Conservation (phyloP, 2,888 invertebrate genomes). For the Anthophora plumipes region DNA sequence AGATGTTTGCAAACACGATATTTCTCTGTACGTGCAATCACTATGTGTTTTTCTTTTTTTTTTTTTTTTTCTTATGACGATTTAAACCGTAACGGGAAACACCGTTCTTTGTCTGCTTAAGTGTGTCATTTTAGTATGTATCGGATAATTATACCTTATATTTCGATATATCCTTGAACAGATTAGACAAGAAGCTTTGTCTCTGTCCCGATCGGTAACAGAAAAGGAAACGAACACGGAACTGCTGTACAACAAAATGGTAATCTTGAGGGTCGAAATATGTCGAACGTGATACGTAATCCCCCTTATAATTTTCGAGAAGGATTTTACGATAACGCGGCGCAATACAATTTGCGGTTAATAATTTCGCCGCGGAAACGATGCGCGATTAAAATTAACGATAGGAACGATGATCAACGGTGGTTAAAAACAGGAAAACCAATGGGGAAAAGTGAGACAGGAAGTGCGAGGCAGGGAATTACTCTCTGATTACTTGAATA, state of each 20-base stretch:
- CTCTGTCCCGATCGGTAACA: neutral
- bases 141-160: conserved; percentile 25
- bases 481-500: neutral
- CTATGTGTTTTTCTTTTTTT: neutral
- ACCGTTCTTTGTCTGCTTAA: neutral
- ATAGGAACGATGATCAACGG: conserved; percentile 8
- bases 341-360: conserved; percentile 20
- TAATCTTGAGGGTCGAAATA: neutral
- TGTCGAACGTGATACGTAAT: neutral
- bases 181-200: conserved; percentile 23
- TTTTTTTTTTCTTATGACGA: neutral
- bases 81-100: neutral
- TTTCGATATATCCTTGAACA: conserved; percentile 24
- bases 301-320: conserved; percentile 8
- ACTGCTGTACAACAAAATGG: neutral
- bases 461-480: neutral
- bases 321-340: conserved; percentile 27
- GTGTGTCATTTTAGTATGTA: conserved; percentile 16
- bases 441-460: neutral
- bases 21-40: neutral
- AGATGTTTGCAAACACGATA: conserved; percentile 20
- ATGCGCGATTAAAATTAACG: conserved; percentile 35
- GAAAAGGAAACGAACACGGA: conserved; percentile 25
- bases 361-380: conserved; percentile 50
- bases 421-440: conserved; percentile 47